Base-by-base conservation (phyloP, 2,113 vertebrate genomes). In the Ginglymostoma cirratum region DNA sequence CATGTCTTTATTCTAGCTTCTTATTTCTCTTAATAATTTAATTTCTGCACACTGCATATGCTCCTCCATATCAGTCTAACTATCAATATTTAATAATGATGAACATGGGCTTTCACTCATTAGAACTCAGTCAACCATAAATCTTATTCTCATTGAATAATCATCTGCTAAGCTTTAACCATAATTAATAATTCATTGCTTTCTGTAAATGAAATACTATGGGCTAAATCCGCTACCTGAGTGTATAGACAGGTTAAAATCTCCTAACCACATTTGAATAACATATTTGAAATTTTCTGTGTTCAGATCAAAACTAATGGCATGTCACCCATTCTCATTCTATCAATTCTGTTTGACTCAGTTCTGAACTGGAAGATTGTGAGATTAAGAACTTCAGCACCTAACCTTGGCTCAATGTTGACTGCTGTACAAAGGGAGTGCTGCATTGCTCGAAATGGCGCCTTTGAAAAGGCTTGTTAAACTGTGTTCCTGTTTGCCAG, bases 41-140 rank as follows among this genome's bases (percentile, higher is more conserved):
- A 19, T 65, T 65, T 66, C n/a, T 65, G 15, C 61, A 92, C 34
- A 66, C 34, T 92, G 34, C 55, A 15, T 92, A 92, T 66, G 30
- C 89, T 65, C 52, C 3, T 61, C 52, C 87, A 61, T 61, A 90
- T 61, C 89, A 38, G 30, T 38, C 89, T 38, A 55, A 92, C 65
- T 65, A 34, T 92, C 89, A 92, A 92, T 92, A 92, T 92, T 92
- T 92, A 92, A 92, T 61, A 92, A 66, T 38, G 87, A 61, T 90
- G 30, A 61, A 65, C 87, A 90, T 90, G 89, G 34, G 65, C 61
- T 17, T 65, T 38, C 89, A 92, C 89, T 92, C 55, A 66, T 65
- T 92, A 92, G 89, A 66, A 65, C 30, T 92, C 89, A 92, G 55
- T 92, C 89, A 92, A 92, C 55, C 55, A 66, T 92, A 65, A 92